These are phyloP conservation scores for Petrocephalus zakoni DNA, from an alignment of 2,113 vertebrate genomes.

Conservation along the genomic window DNA sequence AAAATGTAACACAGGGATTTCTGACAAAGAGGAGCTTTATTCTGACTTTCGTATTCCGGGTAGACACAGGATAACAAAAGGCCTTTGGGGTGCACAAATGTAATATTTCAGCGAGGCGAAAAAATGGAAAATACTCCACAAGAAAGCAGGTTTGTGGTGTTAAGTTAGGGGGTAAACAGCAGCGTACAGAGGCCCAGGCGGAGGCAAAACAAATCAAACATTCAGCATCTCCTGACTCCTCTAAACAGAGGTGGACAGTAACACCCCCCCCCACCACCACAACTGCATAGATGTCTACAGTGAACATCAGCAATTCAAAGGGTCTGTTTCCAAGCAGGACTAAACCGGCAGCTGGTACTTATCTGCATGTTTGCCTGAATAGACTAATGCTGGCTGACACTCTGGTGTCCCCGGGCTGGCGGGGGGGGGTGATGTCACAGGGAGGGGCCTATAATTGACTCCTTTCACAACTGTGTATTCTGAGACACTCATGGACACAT, in stretches of 20 bases:
- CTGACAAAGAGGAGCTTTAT: background rate
- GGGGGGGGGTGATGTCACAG: background rate
- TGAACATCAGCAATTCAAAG: background rate
- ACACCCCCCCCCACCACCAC: background rate
- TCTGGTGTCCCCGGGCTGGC: background rate
- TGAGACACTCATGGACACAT: too few species aligned
- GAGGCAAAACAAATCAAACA: background rate
- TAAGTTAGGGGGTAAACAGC: background rate
- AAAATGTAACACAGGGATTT: background rate
- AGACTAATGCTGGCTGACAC: background rate
- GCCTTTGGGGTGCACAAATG: background rate
- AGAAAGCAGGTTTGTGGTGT: background rate
- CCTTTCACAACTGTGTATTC: background rate
- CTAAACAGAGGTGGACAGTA: background rate
- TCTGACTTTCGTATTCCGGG: background rate
- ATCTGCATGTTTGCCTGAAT: background rate
- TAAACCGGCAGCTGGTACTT: background rate
- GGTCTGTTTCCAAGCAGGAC: background rate
- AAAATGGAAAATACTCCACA: background rate
- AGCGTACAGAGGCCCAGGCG: background rate
- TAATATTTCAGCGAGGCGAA: background rate
- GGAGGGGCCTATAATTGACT: background rate
- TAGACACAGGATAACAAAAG: background rate
- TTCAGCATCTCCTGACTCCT: background rate
- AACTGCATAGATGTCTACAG: background rate